These are phyloP conservation scores for Psix sp. DNA, from an alignment of 1,140 invertebrate genomes.

Conservation along the genomic window DNA sequence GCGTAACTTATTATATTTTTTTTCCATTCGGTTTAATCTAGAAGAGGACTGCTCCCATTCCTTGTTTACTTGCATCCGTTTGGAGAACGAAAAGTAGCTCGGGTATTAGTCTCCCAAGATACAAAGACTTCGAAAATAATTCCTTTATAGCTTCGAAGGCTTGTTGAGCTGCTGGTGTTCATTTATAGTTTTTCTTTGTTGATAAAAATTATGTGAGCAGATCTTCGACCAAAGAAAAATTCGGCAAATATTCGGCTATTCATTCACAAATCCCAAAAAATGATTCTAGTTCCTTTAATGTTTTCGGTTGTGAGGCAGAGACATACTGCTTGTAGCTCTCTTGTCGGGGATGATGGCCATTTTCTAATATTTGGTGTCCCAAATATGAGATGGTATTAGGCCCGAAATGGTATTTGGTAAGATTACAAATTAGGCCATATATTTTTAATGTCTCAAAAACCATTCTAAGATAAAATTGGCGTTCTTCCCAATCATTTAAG, in stretches of 20 bases:
- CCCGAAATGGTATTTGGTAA: background rate
- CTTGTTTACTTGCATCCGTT: constrained; percentile 34
- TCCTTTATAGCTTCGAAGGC: constrained; percentile 13
- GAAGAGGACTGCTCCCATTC: constrained; percentile 43
- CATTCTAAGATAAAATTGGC: background rate
- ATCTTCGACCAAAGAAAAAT: constrained; percentile 1
- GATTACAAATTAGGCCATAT: too few species aligned
- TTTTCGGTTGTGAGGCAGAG: background rate
- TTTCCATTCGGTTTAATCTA: constrained; percentile 6
- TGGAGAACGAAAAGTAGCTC: constrained; percentile 20
- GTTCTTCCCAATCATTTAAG: background rate
- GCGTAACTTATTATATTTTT: constrained; percentile 27
- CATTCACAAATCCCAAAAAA: constrained; percentile 34
- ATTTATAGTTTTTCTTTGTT: constrained; percentile 8
- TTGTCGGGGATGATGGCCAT: background rate
- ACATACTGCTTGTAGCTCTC: background rate
- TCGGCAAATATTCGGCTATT: constrained; percentile 39
- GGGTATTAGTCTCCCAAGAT: constrained; percentile 13
- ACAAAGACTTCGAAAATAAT: constrained; percentile 1
- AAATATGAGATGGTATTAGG: background rate
- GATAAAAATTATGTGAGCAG: constrained; percentile 30
- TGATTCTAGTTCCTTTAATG: constrained; percentile 6
- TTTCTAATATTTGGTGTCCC: background rate
- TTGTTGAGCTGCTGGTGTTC: background rate
- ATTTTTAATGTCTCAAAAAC: background rate